phyloP scores from a whole-genome alignment of 2,797 vertebrate genomes.

The Novumbra hubbsi region DNA sequence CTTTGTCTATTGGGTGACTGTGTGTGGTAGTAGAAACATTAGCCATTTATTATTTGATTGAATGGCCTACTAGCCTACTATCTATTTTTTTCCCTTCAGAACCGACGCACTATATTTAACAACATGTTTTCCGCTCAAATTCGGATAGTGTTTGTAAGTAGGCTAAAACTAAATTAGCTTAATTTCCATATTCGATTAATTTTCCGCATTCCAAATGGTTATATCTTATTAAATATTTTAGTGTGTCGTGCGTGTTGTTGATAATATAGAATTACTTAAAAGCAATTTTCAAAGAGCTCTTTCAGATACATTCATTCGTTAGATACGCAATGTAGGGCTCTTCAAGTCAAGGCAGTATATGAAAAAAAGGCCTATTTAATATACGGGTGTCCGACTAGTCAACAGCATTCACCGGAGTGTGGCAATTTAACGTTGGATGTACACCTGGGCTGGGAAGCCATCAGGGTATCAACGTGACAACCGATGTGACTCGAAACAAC shows the following conservation, averaged over 20 bases:
- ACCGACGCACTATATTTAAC: not conserved
- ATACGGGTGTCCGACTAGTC: constrained; percentile 35
- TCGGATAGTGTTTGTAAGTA: not conserved
- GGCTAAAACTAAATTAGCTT: constrained; percentile 5
- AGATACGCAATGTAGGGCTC: not conserved
- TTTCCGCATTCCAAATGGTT: constrained; percentile 17
- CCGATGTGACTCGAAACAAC: constrained; percentile 27
- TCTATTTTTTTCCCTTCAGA: not conserved
- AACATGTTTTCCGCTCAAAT: not conserved
- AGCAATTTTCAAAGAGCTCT: constrained; percentile 3
- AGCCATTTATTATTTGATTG: not conserved
- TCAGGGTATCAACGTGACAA: constrained; percentile 77
- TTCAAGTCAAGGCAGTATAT: not conserved
- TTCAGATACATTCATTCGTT: constrained; percentile 7
- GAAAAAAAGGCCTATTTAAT: not conserved
- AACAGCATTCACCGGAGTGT: not conserved
- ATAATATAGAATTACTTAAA: constrained; percentile 26
- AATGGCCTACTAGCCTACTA: not conserved
- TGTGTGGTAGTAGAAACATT: not conserved
- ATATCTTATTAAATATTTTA: constrained; percentile 25
- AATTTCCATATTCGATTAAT: constrained; percentile 22
- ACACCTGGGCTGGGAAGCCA: constrained; percentile 52
- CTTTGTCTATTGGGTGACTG: not conserved
- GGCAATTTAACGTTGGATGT: constrained; percentile 23
- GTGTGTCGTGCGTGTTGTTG: constrained; percentile 10